Conservation (phyloP, 2,113 vertebrate genomes). For the Salvelinus alpinus region DNA sequence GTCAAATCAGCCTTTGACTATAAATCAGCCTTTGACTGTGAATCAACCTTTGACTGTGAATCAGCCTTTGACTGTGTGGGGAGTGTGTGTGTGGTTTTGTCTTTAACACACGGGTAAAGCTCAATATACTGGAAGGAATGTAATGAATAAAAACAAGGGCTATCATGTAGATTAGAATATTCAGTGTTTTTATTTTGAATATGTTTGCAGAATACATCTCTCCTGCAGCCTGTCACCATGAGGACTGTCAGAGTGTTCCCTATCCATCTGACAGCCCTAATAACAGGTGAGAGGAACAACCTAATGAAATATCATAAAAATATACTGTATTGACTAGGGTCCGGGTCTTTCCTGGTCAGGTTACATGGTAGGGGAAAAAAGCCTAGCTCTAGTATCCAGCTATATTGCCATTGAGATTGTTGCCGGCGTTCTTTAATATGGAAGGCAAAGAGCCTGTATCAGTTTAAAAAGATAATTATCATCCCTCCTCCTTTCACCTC, state of each 20-base stretch:
- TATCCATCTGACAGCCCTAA: slow-evolving; percentile 36
- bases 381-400: no score
- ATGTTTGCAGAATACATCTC: slow-evolving; percentile 38
- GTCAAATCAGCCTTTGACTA: no score
- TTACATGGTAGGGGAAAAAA: no score
- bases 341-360: no score
- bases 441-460: slow-evolving; percentile 22
- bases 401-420: no score
- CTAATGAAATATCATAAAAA: no score
- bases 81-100: background rate
- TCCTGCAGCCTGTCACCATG: slow-evolving; percentile 46
- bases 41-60: no score
- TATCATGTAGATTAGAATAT: background rate
- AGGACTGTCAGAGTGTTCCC: slow-evolving; percentile 22
- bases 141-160: background rate
- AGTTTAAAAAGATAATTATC: slow-evolving; percentile 46
- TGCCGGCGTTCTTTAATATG: slow-evolving; percentile 22
- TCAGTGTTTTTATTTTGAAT: background rate
- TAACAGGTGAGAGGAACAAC: slow-evolving; percentile 60
- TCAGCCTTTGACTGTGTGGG: background rate
- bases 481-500: slow-evolving; percentile 33
- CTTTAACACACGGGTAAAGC: background rate
- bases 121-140: background rate
- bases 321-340: no score
- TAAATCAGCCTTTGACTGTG: no score